Evolutionary conservation across 2,113 vertebrate species (phyloP).

Genomic region (Dunckerocampus dactyliophorus): DNA sequence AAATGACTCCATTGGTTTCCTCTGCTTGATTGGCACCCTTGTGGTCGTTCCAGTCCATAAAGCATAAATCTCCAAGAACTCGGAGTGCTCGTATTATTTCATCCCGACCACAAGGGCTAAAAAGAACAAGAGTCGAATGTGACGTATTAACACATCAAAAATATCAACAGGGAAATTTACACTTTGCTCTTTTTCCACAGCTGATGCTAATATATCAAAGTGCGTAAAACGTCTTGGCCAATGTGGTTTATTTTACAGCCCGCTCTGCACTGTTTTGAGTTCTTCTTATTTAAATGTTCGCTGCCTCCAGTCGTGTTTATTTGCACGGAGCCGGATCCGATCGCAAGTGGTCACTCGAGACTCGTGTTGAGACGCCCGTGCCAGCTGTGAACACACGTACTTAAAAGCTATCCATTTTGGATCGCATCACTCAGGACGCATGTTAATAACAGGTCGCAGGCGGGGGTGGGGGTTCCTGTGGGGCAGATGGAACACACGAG

Average conservation of each 20-base stretch:
- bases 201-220: conserved; percentile 11
- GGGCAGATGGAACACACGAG: background rate
- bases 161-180: conserved; percentile 4
- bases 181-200: background rate
- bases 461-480: background rate
- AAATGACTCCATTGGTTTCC: no score
- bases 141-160: background rate
- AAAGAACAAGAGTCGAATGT: background rate
- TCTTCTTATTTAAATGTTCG: conserved; percentile 7
- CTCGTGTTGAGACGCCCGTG: conserved; percentile 2
- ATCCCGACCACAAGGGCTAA: background rate
- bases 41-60: no score
- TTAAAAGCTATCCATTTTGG: conserved; percentile 2
- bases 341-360: conserved; percentile 5
- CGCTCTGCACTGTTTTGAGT: background rate
- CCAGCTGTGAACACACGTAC: conserved; percentile 9
- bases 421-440: background rate
- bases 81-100: background rate
- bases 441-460: background rate
- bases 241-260: conserved; percentile 1
- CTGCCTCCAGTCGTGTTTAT: conserved; percentile 6
- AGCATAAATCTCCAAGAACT: no score
- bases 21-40: no score
- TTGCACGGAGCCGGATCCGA: conserved; percentile 1
- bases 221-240: conserved; percentile 1